A percentile compares a stretch with the other conserved stretches of the same genome.
These are phyloP conservation scores for Alitta virens DNA, from an alignment of 2,888 invertebrate species.

Conservation along the genomic window DNA sequence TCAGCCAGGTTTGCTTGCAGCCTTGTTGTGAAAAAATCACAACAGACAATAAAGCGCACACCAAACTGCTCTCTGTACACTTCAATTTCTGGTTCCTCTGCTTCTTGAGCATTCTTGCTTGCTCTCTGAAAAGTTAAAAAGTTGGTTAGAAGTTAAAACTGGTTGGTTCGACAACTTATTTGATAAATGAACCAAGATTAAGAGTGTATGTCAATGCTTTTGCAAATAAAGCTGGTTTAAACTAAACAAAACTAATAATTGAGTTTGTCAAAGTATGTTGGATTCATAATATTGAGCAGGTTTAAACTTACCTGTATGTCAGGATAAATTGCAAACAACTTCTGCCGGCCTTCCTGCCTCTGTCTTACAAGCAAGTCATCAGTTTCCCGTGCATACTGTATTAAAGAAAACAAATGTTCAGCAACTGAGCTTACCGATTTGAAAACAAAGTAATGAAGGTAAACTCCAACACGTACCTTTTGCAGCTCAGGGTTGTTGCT, in stretches of 20 bases:
- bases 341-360: conserved; percentile 75
- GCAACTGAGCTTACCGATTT: background rate
- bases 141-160: no score
- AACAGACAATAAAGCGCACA: conserved; percentile 77
- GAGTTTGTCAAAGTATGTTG: no score
- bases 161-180: no score
- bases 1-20: conserved; percentile 78
- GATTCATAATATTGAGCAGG: no score
- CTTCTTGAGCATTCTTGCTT: background rate
- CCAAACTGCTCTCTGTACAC: conserved; percentile 79
- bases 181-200: no score
- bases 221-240: no score
- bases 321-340: conserved; percentile 74
- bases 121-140: background rate
- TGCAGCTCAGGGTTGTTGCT: conserved; percentile 89
- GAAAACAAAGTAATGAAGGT: no score
- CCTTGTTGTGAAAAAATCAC: conserved; percentile 79
- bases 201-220: no score
- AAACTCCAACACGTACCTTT: conserved; percentile 57
- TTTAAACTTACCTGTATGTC: conserved; percentile 58
- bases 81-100: conserved; percentile 48
- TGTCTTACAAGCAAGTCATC: conserved; percentile 81
- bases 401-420: background rate
- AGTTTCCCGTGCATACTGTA: conserved; percentile 78
- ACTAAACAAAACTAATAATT: no score